Evolutionary conservation across 2,888 invertebrate species (phyloP), one percentile per base, ranked within the genome.

Genomic region (Drosophila kambysellisi): DNA sequence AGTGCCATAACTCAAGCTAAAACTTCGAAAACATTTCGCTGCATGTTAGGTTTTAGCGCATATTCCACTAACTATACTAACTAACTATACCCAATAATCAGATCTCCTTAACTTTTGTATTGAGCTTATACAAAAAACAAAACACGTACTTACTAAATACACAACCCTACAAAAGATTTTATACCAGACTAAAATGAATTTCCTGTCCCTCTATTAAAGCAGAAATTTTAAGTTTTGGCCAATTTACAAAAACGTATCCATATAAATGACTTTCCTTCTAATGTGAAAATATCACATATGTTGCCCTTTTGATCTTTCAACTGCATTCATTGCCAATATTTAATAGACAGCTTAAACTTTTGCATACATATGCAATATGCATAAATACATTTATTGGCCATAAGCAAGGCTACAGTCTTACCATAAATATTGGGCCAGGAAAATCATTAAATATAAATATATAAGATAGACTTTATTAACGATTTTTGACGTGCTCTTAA

Each of bases 361-460:
- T 43, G 20, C 15, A 4, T 15, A 46, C 3, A 48, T 48, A 60
- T 33, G 35, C 60, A 20, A 66, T 67, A 76, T 65, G 59, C 46
- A 48, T 39, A 43, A n/a, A 32, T 53, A 56, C 37, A 57, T 66
- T 53, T 50, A 48, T 50, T 60, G 53, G 53, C 25, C 8, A 37
- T 15, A 35, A 17, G 8, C 41, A 51, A 35, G 66, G 39, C 48
- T 64, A 32, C 30, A 37, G 46, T 46, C 48, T 33, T 39, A 20
- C 46, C 30, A 57, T 63, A 46, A 64, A 71, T 53, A 61, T 69
- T 81, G 88, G 87, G 88, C 82, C 88, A 82, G 82, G 68, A 62
- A 63, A 65, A 17, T 62, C 25, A 46, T 15, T 4, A 25, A 15
- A 25, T 25, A 25, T 46, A 17, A 54, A 39, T 4, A 20, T 32